A percentile compares a stretch with the other conserved stretches of the same genome.
These are phyloP conservation scores for Apomyelois bistriatella DNA, from an alignment of 2,888 invertebrate species.

Conservation along the genomic window DNA sequence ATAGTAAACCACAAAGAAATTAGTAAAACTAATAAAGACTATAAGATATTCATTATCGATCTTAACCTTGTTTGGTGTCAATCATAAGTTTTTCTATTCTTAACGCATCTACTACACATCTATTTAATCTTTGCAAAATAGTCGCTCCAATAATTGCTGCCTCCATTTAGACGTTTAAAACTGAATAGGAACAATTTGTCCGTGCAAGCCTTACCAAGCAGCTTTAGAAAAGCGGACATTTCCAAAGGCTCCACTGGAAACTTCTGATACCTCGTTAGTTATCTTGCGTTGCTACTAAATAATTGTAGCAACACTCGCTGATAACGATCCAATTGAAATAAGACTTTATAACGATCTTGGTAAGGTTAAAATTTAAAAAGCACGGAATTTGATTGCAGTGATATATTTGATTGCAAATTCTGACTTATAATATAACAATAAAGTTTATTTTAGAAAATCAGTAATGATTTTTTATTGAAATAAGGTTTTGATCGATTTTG, in stretches of 20 bases:
- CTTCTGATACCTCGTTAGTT: slow-evolving; percentile 73
- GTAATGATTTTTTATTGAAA: slow-evolving; percentile 30
- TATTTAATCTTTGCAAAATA: slow-evolving; percentile 44
- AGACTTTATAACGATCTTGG: slow-evolving; percentile 20
- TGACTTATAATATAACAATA: slow-evolving; percentile 47
- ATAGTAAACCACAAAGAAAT: too few relatives aligned
- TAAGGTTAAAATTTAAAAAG: slow-evolving; percentile 29
- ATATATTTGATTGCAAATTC: slow-evolving; percentile 38
- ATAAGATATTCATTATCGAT: too few relatives aligned
- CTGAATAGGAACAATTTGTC: slow-evolving; percentile 74
- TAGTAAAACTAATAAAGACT: too few relatives aligned
- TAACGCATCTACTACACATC: slow-evolving; percentile 39
- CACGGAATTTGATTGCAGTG: slow-evolving; percentile 5
- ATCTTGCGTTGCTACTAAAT: slow-evolving; percentile 64
- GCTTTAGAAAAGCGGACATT: slow-evolving; percentile 58
- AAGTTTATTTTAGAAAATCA: slow-evolving; percentile 42
- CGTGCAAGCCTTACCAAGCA: slow-evolving; percentile 58
- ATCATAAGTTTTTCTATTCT: too few relatives aligned
- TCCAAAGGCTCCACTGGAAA: slow-evolving; percentile 61
- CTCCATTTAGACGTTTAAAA: slow-evolving; percentile 53
- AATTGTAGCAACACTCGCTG: slow-evolving; percentile 59
- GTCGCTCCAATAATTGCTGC: slow-evolving; percentile 56
- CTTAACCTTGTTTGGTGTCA: too few relatives aligned
- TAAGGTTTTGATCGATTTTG: slow-evolving; percentile 23
- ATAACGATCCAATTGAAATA: slow-evolving; percentile 21